Base-by-base conservation (phyloP, 2,888 invertebrate species). In the Archaeoteleia sp. region DNA sequence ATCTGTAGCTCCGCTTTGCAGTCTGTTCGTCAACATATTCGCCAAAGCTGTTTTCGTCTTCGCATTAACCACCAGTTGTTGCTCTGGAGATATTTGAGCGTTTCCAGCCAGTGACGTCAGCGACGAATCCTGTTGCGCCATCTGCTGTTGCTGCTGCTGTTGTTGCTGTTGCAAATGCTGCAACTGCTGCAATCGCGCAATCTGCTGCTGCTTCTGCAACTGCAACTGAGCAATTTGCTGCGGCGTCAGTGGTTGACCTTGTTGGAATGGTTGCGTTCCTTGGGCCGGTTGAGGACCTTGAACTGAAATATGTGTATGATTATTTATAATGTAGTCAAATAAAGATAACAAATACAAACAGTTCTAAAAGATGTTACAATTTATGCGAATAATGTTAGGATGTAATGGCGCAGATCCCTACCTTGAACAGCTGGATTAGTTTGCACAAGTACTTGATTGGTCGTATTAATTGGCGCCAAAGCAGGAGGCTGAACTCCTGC, bases 41-140 rank as follows among this genome's bases (percentile, higher is more conserved):
- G 97, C 97, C 57, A 98, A 87, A 0, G 97, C 97, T 0, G 97
- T 97, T 87, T 97, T 98, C 1, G 96, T 95, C 86, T 95, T 95
- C 0, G 93, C 91, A 78, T 94, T 94, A 46, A 95, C 95, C 30
- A 92, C 88, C 58, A 91, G 80, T 9, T 90, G 89, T 74, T 88
- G 87, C 62, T 87, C 83, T 1, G 82, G 77, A 2, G 84, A 74
- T 42, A 86, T 80, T 42, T 84, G 85, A 1, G 81, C 71, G 54
- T 81, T 84, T 1, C 75, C 81, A 1, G 82, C 66, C n/a, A 84
- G 65, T 0, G 82, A 62, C 0, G 84, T 66, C 17, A 82, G 45
- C 0, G 76, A 57, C 7, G 78, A 53, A 37, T 81, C 82, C 43
- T 75, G 76, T 29, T 90, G 76, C n/a, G 78, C 13, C 77, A 81